Evolutionary conservation across 2,797 vertebrate species (phyloP).

Genomic region (Alosa sapidissima): DNA sequence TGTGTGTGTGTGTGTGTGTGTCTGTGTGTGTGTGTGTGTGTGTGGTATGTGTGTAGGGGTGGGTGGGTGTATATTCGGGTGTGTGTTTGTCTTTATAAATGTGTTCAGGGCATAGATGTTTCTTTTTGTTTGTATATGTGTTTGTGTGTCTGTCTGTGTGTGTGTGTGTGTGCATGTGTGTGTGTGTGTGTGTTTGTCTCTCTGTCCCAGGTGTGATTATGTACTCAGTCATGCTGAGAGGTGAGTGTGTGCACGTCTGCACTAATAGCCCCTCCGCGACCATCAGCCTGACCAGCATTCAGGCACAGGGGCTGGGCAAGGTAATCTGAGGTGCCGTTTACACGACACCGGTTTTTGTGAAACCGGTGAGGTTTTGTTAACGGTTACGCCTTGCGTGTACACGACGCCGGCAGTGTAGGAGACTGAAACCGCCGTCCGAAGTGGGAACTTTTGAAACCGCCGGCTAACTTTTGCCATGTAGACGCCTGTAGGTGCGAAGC

Average conservation of each 20-base stretch:
- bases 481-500: too few species aligned
- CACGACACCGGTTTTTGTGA: too few species aligned
- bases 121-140: background rate
- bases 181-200: background rate
- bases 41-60: too few species aligned
- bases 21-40: too few species aligned
- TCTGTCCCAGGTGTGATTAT: slow-evolving; percentile 35
- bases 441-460: too few species aligned
- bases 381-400: too few species aligned
- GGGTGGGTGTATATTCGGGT: background rate
- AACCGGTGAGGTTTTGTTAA: too few species aligned
- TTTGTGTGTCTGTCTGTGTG: background rate
- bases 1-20: background rate
- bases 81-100: background rate
- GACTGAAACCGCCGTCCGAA: too few species aligned
- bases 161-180: background rate
- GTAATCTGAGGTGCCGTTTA: slow-evolving; percentile 25
- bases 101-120: too few species aligned
- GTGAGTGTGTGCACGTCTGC: slow-evolving; percentile 33
- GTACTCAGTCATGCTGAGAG: slow-evolving; percentile 38
- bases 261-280: slow-evolving; percentile 35
- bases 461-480: too few species aligned
- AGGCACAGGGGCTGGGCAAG: background rate
- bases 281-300: background rate
- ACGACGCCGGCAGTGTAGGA: too few species aligned